Percentiles rank a stretch among this genome's conserved stretches.
phyloP scores from a whole-genome alignment of 2,888 invertebrate species.

The Acanthosepion pharaonis region DNA sequence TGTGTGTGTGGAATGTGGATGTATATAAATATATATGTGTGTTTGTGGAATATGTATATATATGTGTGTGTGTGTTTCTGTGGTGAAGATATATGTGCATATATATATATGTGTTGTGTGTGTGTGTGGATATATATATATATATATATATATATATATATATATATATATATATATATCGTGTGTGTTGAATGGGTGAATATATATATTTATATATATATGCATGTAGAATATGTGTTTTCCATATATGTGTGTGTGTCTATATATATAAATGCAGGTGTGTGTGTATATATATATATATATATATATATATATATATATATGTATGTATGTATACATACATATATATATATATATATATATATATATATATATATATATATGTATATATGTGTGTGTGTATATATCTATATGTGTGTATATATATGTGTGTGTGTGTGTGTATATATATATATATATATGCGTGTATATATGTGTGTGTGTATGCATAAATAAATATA shows the following conservation, averaged over 20 bases:
- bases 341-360: background rate
- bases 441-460: slow-evolving; percentile 39
- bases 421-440: slow-evolving; percentile 41
- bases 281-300: slow-evolving; percentile 36
- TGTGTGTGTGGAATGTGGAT: too few relatives aligned
- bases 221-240: slow-evolving; percentile 24
- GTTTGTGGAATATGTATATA: too few relatives aligned
- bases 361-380: slow-evolving; percentile 41
- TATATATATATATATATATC: too few relatives aligned
- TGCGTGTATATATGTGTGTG: slow-evolving; percentile 40
- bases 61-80: too few relatives aligned
- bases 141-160: too few relatives aligned
- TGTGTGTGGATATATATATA: too few relatives aligned
- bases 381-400: slow-evolving; percentile 35
- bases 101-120: too few relatives aligned
- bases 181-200: too few relatives aligned
- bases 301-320: slow-evolving; percentile 40
- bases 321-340: background rate
- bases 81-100: too few relatives aligned
- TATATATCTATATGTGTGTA: background rate
- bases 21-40: too few relatives aligned
- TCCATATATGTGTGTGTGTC: slow-evolving; percentile 43
- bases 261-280: background rate
- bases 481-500: too few relatives aligned
- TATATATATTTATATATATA: too few relatives aligned